Evolutionary conservation across 2,888 invertebrate genomes (phyloP).

Genomic region (Carterocephalus palaemon): DNA sequence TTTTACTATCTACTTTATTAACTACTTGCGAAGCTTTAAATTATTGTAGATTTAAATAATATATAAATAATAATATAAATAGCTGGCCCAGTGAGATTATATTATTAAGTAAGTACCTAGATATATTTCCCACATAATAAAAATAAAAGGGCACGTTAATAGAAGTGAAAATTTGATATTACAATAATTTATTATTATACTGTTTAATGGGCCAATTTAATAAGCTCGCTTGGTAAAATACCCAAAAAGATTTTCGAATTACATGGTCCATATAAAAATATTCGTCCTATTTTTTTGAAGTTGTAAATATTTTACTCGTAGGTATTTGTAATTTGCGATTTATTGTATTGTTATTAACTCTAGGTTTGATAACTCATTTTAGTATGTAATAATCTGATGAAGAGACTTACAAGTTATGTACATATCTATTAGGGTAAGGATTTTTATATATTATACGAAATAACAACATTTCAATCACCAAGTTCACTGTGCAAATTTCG

Average conservation of each 20-base stretch:
- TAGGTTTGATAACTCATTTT: constrained; percentile 64
- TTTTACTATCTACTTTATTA: constrained; percentile 25
- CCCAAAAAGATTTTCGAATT: background rate
- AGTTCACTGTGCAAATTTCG: constrained; percentile 6
- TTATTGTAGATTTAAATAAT: constrained; percentile 41
- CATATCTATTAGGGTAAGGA: constrained; percentile 75
- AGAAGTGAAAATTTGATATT: background rate
- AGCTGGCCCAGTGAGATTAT: constrained; percentile 63
- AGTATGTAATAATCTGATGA: constrained; percentile 64
- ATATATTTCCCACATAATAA: constrained; percentile 9
- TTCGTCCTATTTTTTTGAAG: constrained; percentile 56
- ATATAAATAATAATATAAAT: constrained; percentile 43
- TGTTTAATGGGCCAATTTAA: background rate
- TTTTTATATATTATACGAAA: constrained; percentile 35
- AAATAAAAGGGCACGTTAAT: background rate
- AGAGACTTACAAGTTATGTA: constrained; percentile 75
- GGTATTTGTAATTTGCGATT: constrained; percentile 67
- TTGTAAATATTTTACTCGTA: constrained; percentile 74
- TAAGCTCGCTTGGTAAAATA: background rate
- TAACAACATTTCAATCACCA: background rate
- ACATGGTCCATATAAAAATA: constrained; percentile 28
- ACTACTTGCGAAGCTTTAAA: constrained; percentile 47
- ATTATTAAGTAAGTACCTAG: constrained; percentile 31
- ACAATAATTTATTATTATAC: constrained; percentile 5
- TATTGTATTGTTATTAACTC: constrained; percentile 62